Conservation (phyloP, 2,888 invertebrate genomes). For the Lasiommata megera region DNA sequence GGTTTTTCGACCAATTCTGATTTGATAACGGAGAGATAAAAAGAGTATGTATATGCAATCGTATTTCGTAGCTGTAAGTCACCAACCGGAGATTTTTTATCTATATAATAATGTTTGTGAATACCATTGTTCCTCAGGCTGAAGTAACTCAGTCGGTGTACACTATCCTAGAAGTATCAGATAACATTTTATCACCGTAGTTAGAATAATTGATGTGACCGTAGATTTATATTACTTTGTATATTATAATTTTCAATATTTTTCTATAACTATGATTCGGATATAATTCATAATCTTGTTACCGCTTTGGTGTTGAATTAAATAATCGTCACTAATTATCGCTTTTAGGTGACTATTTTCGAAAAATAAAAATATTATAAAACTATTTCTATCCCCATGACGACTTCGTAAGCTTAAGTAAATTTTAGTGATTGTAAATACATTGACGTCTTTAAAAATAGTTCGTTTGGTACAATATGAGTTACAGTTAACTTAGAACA, state of each 20-base stretch:
- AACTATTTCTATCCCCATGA: constrained; percentile 46
- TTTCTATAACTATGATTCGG: constrained; percentile 41
- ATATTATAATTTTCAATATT: constrained; percentile 40
- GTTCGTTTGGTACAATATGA: constrained; percentile 51
- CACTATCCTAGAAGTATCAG: neutral
- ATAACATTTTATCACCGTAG: constrained; percentile 54
- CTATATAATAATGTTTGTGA: too few relatives aligned
- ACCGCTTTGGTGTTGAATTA: constrained; percentile 67
- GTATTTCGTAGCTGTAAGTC: too few relatives aligned
- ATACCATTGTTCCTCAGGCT: constrained; percentile 17
- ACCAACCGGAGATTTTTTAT: too few relatives aligned
- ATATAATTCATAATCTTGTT: constrained; percentile 57
- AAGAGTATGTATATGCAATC: too few relatives aligned
- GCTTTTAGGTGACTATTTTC: constrained; percentile 69
- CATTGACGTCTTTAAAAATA: constrained; percentile 39
- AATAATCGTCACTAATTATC: constrained; percentile 61
- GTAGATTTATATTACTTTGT: constrained; percentile 63
- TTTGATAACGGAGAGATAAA: too few relatives aligned
- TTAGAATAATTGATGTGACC: constrained; percentile 66
- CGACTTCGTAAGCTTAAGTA: constrained; percentile 62
- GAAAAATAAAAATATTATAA: constrained; percentile 26
- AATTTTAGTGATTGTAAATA: constrained; percentile 70
- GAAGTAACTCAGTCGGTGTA: neutral
- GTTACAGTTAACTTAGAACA: constrained; percentile 44
- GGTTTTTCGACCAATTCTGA: too few relatives aligned